Base-by-base conservation (phyloP, 2,113 vertebrate species). In the Eulacestoma nigropectus region DNA sequence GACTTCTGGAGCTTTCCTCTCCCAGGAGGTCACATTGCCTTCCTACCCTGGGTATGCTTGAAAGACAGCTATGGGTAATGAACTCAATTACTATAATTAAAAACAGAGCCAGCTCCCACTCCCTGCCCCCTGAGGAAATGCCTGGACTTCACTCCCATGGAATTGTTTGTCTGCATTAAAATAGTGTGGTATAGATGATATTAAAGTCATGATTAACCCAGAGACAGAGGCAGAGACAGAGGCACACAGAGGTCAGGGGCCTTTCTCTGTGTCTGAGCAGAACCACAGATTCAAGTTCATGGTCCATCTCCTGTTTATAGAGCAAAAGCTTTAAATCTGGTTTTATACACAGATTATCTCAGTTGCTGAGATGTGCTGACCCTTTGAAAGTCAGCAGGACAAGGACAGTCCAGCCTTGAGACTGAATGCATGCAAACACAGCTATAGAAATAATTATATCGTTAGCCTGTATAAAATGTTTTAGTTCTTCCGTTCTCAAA, bases 11-110 rank as follows among this genome's bases (percentile, higher is more conserved):
- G 19, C 25, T 78, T 67, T 92, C 9, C 62, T 68, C 33, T 70
- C 88, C 56, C 52, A 11, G 55, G 64, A 74, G 41, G 9, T 83
- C 87, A 70, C 4, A 5, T 6, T 90, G 29, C 37, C 72, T 90
- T 91, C 90, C 37, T 73, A 67, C 39, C 63, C 55, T 68, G 68
- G 33, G 30, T 19, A 15, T 47, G 35, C 33, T 75, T 20, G 67
- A 44, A 80, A 21, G 12, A 22, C 35, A 91, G 35, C 72, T 30
- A 35, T 16, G 64, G 68, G 29, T 75, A 93, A 96, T 75, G 27
- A 88, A 74, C 44, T 77, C 35, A 60, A 83, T 90, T 83, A 83
- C 8, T 88, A 79, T 73, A 81, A 95, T 81, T 94, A 78, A 90
- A 95, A 92, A 0, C 75, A 96, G 72, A 90, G 27, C 37, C 27